phyloP scores from a whole-genome alignment of 2,797 vertebrate genomes.

The Silurus aristotelis region DNA sequence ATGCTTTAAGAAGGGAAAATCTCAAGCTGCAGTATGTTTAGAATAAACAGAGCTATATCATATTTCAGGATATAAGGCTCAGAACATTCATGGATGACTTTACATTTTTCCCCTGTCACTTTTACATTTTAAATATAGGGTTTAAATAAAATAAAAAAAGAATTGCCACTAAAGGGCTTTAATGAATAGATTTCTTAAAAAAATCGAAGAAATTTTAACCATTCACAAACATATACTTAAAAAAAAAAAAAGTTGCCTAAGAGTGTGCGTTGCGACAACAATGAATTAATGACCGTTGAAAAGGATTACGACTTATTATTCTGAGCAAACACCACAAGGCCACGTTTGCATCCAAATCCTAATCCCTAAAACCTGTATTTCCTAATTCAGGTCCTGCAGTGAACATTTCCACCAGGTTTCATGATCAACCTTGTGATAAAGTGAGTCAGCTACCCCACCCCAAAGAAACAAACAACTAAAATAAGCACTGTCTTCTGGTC shows the following conservation, averaged over 20 bases:
- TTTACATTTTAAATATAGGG: not conserved
- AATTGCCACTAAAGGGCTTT: too few relatives aligned
- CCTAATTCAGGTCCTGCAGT: not conserved
- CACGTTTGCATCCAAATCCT: not conserved
- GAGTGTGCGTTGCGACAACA: not conserved
- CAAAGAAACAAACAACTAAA: not conserved
- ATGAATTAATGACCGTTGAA: not conserved
- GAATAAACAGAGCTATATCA: not conserved
- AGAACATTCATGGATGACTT: not conserved
- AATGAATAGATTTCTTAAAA: not conserved
- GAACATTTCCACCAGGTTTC: not conserved
- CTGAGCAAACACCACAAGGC: not conserved
- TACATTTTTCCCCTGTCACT: not conserved
- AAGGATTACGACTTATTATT: conserved; percentile 2
- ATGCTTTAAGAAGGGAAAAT: not conserved
- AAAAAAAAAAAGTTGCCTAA: not conserved
- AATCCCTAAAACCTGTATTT: not conserved
- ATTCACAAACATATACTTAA: not conserved
- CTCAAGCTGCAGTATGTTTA: not conserved
- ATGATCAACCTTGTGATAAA: not conserved
- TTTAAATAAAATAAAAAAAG: not conserved
- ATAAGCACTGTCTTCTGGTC: not conserved
- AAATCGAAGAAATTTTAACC: not conserved
- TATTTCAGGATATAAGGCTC: not conserved
- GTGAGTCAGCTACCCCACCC: not conserved